A percentile compares a stretch with the other conserved stretches of the same genome.
These are phyloP conservation scores for Centruroides sculpturatus DNA, from an alignment of 1,140 invertebrate species.

Conservation along the genomic window DNA sequence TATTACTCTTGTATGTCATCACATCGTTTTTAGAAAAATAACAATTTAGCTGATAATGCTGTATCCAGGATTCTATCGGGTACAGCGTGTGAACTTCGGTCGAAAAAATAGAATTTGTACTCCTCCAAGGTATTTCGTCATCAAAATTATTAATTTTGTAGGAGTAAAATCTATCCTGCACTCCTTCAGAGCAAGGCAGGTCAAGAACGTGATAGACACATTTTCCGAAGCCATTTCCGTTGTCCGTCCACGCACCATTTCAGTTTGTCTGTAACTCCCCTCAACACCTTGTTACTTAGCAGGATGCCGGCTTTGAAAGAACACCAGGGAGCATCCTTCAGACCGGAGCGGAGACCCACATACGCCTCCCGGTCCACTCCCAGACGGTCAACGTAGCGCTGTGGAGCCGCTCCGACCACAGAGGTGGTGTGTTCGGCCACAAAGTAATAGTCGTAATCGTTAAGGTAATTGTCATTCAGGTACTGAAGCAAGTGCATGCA, in stretches of 20 bases:
- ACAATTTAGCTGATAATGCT: slow-evolving; percentile 8
- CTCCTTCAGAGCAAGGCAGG: slow-evolving; percentile 38
- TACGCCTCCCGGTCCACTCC: slow-evolving; percentile 69
- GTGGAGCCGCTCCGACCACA: slow-evolving; percentile 53
- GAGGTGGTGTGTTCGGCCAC: slow-evolving; percentile 65
- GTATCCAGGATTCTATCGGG: no score
- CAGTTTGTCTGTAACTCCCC: slow-evolving; percentile 50
- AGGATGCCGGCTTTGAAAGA: slow-evolving; percentile 48
- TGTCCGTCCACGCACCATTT: slow-evolving; percentile 66
- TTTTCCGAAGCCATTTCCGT: slow-evolving; percentile 65
- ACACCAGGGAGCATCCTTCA: slow-evolving; percentile 10
- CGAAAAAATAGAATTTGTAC: no score
- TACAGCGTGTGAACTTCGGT: no score
- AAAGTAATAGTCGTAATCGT: slow-evolving; percentile 82
- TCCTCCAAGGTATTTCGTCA: no score
- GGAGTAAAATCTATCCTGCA: slow-evolving; percentile 30
- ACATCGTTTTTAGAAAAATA: slow-evolving; percentile 1
- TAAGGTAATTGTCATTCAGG: slow-evolving; percentile 63
- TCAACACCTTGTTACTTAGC: slow-evolving; percentile 57
- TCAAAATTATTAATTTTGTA: no score
- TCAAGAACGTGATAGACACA: slow-evolving; percentile 56
- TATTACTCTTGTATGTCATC: not conserved
- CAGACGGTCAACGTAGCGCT: slow-evolving; percentile 51
- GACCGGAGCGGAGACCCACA: slow-evolving; percentile 39
- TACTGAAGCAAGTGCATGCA: slow-evolving; percentile 71